These are phyloP conservation scores for Dromius quadrimaculatus DNA, from an alignment of 2,888 invertebrate species.

Conservation along the genomic window DNA sequence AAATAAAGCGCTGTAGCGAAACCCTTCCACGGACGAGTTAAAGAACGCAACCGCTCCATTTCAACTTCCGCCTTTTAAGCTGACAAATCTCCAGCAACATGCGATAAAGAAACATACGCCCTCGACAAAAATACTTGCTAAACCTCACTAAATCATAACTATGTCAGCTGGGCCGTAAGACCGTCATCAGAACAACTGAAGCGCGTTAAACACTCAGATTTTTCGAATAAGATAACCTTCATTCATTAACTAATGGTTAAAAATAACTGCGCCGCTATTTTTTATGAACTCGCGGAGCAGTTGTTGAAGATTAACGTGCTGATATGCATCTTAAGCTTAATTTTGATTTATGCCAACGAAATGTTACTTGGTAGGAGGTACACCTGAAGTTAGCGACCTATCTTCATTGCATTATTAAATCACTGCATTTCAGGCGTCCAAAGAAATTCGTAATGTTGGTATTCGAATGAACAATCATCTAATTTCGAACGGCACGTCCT, in stretches of 20 bases:
- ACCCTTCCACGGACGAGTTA: conserved; percentile 26
- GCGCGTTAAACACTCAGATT: conserved; percentile 59
- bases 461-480: conserved; percentile 11
- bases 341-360: conserved; percentile 43
- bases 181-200: conserved; percentile 61
- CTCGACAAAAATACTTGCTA: conserved; percentile 40
- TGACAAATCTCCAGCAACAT: conserved; percentile 9
- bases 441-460: conserved; percentile 9
- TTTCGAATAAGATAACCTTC: conserved; percentile 61
- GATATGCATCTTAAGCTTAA: conserved; percentile 35
- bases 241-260: conserved; percentile 59
- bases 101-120: conserved; percentile 21
- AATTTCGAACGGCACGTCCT: conserved; percentile 11
- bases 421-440: conserved; percentile 32
- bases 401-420: no score
- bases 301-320: conserved; percentile 16
- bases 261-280: conserved; percentile 27
- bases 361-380: no score
- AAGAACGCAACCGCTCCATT: conserved; percentile 26
- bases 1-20: conserved; percentile 20
- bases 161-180: conserved; percentile 62
- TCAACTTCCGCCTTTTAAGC: conserved; percentile 28
- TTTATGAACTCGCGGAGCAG: background rate
- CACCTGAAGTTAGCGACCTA: no score
- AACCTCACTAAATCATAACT: conserved; percentile 62